Evolutionary conservation across 2,113 vertebrate species (phyloP).

Genomic region (Hemiprocne comata): DNA sequence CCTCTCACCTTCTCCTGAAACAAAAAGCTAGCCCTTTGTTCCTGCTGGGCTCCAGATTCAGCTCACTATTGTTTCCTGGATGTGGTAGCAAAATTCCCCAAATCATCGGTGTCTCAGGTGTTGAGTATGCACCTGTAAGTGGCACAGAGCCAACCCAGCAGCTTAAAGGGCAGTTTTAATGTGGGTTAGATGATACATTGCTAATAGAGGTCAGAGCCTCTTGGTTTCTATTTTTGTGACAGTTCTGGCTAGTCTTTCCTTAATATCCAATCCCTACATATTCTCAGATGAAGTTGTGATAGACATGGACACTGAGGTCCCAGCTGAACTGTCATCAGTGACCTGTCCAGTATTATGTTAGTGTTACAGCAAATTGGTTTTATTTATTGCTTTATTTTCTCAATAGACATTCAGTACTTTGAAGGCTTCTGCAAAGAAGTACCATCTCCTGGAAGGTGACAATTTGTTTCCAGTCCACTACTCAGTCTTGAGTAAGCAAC

Average conservation of each 20-base stretch:
- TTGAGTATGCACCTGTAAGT: not conserved
- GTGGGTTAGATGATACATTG: not conserved
- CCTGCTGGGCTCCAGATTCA: not conserved
- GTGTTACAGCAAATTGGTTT: accelerated
- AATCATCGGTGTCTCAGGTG: not conserved
- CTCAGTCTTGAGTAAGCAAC: not conserved
- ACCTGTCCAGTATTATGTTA: not conserved
- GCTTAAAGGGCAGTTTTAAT: not conserved
- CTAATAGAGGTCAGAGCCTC: not conserved
- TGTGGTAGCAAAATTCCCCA: not conserved
- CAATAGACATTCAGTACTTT: not conserved
- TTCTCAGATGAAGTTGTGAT: not conserved
- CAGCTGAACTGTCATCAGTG: not conserved
- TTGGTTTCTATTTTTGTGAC: not conserved
- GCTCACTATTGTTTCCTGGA: not conserved
- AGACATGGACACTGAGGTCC: not conserved
- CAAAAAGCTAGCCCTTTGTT: not conserved
- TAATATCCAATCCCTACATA: not conserved
- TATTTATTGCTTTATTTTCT: not conserved
- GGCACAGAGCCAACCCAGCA: not conserved
- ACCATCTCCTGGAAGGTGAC: not conserved
- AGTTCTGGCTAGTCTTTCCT: not conserved
- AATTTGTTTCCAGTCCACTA: not conserved
- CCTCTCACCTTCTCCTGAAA: not conserved
- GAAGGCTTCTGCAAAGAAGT: not conserved